These are phyloP conservation scores for Diachasmimorpha longicaudata DNA, from an alignment of 1,140 invertebrate genomes.

Conservation along the genomic window DNA sequence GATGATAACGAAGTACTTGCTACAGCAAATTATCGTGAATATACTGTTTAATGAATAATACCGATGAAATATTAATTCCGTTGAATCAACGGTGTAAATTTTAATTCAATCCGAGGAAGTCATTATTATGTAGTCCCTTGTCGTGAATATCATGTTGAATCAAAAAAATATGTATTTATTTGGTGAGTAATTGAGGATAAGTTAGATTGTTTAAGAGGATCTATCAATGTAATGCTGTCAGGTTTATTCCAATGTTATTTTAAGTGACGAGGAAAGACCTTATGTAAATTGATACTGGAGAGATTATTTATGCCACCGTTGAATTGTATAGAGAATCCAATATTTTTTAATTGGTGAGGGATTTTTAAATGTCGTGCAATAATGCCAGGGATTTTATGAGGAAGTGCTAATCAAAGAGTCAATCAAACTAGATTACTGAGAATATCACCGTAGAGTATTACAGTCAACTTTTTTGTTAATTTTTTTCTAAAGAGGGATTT, in stretches of 20 bases:
- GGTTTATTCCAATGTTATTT: background rate
- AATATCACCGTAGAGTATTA: slow-evolving; percentile 15
- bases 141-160: background rate
- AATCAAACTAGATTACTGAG: slow-evolving; percentile 46
- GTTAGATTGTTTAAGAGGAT: background rate
- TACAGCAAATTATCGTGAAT: background rate
- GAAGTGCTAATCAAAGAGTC: slow-evolving; percentile 46
- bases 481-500: background rate
- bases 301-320: background rate
- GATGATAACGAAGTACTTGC: background rate
- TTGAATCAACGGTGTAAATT: slow-evolving; percentile 2
- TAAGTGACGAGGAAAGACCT: background rate
- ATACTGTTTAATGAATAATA: background rate
- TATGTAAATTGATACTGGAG: background rate
- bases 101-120: background rate
- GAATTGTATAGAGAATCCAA: background rate
- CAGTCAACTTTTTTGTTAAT: background rate
- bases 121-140: background rate
- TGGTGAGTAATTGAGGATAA: background rate
- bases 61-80: background rate
- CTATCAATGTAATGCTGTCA: background rate
- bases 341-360: slow-evolving; percentile 3
- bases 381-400: background rate
- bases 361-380: background rate
- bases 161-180: background rate